Percentiles rank a stretch among this genome's conserved stretches.
Evolutionary conservation across 2,797 vertebrate genomes (phyloP).

Genomic region (Chelidonichthys spinosus): DNA sequence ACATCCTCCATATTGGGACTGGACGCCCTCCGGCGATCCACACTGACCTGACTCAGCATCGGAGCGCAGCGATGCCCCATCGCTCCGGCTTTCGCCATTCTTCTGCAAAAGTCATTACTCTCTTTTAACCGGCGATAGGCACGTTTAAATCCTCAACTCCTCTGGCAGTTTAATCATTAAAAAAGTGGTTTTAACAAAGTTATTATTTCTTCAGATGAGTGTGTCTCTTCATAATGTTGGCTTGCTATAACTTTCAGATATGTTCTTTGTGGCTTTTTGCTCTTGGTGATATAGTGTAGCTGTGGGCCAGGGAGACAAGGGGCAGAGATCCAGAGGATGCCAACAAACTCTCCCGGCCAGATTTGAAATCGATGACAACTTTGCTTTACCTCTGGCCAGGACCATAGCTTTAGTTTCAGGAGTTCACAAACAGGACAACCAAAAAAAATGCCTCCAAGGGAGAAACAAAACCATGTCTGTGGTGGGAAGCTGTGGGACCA

Average conservation of each 20-base stretch:
- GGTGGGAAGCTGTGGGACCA: too few relatives aligned
- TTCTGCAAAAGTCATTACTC: neutral
- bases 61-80: conserved; percentile 16
- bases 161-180: neutral
- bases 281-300: conserved; percentile 9
- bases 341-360: neutral
- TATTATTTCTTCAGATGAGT: conserved; percentile 15
- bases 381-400: conserved; percentile 26
- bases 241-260: neutral
- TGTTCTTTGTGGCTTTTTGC: conserved; percentile 18
- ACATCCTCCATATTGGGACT: conserved; percentile 29
- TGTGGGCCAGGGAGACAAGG: neutral
- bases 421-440: neutral
- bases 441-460: conserved; percentile 2
- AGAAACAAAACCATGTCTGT: conserved; percentile 4
- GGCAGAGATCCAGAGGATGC: conserved; percentile 30
- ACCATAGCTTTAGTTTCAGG: conserved; percentile 7
- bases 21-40: conserved; percentile 36
- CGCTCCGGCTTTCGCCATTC: conserved; percentile 24
- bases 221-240: neutral
- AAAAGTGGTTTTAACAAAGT: neutral
- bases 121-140: neutral
- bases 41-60: conserved; percentile 51
- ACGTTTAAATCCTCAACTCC: too few relatives aligned
- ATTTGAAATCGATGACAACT: conserved; percentile 33